Base-by-base conservation (phyloP, 2,888 invertebrate species). In the Holacanthella duospinosa region DNA sequence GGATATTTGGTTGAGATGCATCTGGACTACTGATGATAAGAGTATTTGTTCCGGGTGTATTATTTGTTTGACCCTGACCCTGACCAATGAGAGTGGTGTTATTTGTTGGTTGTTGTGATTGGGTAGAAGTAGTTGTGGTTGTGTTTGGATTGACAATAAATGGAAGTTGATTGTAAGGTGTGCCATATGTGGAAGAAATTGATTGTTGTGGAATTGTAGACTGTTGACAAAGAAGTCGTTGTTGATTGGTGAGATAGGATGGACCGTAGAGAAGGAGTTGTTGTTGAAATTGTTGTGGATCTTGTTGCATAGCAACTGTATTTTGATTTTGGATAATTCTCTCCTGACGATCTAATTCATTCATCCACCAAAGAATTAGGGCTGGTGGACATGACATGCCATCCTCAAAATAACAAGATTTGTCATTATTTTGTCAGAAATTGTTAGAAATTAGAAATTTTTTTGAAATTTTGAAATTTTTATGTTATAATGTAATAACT, bases 361-460 rank as follows among this genome's bases (percentile, higher is more conserved):
- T 28, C 59, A 59, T 59, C 59, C 59, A 59, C 59, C 59, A 59
- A 26, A 25, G 16, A 28, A 59, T 44, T 21, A 59, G 26, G 25
- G 59, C 59, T 2, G 59, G 59, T 26, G 59, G 59, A 27, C 59
- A 59, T 4, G 6, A n/a, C 59, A 59, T 59, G n/a, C 59, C 59
- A 27, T 43, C 59, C 59, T 59, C 43, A 43, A 43, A 59, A 25
- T 6, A 3, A 27, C 21, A 55, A 27, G 28, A 26, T n/a, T 26
- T 6, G 16, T 3, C n/a, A 56, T 6, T 6, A n/a, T 27, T n/a
- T n/a, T n/a, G n/a, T n/a, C 21, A 26, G 56, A 56, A 56, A 9
- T 25, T 9, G 16, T 36, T 16, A 36, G 16, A 36, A 16, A 16
- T 36, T 36, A 36, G n/a, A n/a, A n/a, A 36, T 12, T 36, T 36